Base-by-base conservation (phyloP, 2,888 invertebrate genomes). In the Chydorus sphaericus region DNA sequence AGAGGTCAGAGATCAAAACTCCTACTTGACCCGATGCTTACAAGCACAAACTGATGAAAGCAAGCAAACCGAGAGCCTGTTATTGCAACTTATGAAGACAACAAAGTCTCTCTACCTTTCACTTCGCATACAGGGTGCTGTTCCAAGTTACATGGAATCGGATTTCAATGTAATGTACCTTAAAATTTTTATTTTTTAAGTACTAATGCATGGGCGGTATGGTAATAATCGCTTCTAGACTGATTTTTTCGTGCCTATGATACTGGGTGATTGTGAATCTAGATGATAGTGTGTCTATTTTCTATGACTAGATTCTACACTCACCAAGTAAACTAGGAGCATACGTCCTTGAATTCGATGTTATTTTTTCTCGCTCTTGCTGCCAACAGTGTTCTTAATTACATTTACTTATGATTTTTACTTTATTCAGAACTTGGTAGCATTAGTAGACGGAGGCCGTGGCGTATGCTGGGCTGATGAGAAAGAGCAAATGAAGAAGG, bases 381-480 rank as follows among this genome's bases (percentile, higher is more conserved):
- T 23, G 3, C 14, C 4, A 6, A 28, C 20, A 7, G 44, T 18
- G n/a, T 16, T 6, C 1, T 31, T 30, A 6, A 16, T 50, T 4
- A 14, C 6, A 7, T 29, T 29, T 16, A n/a, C 14, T n/a, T 20
- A 2, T n/a, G 14, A 50, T 28, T 28, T 30, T 31, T n/a, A n/a
- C n/a, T 50, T 4, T 29, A 30, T 29, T 29, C 20, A 55, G 55
- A 28, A 28, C n/a, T 36, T 55, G 49, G 55, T 55, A 6, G 26
- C 55, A 8, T 18, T 48, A 23, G 55, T 55, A 7, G 55, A 55
- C 31, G 55, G 48, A 48, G 55, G 48, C 23, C 55, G 55, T 5
- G 49, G 48, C 16, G 49, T 55, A 6, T 38, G 48, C 48, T 55
- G 55, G 55, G 48, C 55, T 20, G 55, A 55, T 30, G 37, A 53